Percentiles rank a stretch among this genome's conserved stretches.
phyloP scores from a whole-genome alignment of 2,888 invertebrate species.

The Noctua fimbriata region DNA sequence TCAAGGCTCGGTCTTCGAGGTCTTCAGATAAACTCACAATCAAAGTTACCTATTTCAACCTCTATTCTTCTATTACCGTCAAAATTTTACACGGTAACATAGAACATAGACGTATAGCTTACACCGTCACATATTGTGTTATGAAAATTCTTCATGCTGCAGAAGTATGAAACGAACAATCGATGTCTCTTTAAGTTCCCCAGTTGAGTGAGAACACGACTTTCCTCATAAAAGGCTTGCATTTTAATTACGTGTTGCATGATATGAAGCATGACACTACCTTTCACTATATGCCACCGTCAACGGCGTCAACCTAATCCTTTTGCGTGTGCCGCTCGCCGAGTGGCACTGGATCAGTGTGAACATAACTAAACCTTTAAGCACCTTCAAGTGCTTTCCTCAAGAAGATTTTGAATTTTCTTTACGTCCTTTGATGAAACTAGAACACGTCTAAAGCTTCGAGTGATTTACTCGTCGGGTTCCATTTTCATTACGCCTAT shows the following conservation, averaged over 20 bases:
- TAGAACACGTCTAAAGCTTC: neutral
- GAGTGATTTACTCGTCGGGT: too few relatives aligned
- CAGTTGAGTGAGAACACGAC: neutral
- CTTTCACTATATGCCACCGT: neutral
- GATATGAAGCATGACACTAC: neutral
- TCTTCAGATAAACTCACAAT: neutral
- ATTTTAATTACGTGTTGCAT: neutral
- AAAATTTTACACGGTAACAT: neutral
- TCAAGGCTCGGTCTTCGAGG: neutral
- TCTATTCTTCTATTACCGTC: neutral
- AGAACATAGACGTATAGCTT: neutral
- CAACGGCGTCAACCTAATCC: neutral
- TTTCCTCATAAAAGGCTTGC: neutral
- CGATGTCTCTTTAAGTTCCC: too few relatives aligned
- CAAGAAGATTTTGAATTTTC: neutral
- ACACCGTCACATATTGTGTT: neutral
- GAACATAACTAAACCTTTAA: neutral
- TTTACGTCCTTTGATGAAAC: neutral
- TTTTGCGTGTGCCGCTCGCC: neutral
- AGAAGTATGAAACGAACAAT: neutral
- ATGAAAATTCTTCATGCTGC: neutral
- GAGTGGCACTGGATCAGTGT: neutral
- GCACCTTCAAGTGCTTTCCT: neutral
- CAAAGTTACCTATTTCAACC: neutral
- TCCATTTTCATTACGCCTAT: neutral